These are phyloP conservation scores for Spinus olivaceus DNA, from an alignment of 2,797 vertebrate genomes.

Conservation along the genomic window DNA sequence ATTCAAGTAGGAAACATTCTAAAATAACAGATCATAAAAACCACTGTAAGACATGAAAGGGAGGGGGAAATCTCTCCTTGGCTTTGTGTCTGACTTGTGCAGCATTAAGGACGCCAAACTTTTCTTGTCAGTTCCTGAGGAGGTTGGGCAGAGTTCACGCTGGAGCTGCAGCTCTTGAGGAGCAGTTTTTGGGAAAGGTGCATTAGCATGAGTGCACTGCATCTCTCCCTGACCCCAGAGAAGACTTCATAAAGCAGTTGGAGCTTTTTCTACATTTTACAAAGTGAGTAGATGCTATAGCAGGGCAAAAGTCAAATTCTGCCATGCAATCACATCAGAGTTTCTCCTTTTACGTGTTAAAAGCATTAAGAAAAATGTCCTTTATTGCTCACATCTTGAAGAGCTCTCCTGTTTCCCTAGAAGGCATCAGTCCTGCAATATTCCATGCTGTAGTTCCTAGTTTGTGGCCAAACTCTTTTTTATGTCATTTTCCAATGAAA, in stretches of 20 bases:
- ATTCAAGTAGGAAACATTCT: not conserved
- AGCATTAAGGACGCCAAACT: not conserved
- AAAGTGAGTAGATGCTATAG: not conserved
- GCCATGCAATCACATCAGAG: not conserved
- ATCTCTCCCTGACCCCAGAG: not conserved
- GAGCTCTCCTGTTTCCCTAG: not conserved
- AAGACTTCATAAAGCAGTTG: not conserved
- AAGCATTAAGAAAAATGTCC: not conserved
- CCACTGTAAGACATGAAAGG: not conserved
- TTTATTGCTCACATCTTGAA: not conserved
- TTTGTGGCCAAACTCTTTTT: not conserved
- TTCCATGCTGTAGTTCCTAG: not conserved
- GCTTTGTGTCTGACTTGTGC: not conserved
- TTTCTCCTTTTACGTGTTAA: not conserved
- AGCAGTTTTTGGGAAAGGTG: not conserved
- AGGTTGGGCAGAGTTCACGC: not conserved
- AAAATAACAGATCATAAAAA: not conserved
- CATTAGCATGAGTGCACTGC: not conserved
- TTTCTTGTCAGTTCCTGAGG: no score
- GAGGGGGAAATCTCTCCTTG: fast-evolving
- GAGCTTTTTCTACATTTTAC: not conserved
- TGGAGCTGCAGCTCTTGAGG: not conserved
- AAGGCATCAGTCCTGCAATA: not conserved
- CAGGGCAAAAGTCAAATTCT: not conserved
- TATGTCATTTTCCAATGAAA: not conserved